phyloP scores from a whole-genome alignment of 2,113 vertebrate genomes.

The Pithys albifrons region DNA sequence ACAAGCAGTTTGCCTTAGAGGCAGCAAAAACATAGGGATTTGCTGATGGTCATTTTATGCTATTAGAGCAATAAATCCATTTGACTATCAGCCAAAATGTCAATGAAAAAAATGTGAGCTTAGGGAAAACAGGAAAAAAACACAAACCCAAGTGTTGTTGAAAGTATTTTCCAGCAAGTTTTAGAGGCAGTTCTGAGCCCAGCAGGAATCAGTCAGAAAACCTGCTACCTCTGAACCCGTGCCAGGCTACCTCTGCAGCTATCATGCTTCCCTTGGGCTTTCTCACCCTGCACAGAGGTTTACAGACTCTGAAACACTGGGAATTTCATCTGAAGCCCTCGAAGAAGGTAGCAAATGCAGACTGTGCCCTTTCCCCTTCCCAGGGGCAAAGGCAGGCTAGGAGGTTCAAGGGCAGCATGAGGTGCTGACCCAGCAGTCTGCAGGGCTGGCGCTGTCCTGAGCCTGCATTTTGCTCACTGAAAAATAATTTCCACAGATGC shows the following conservation, averaged over 20 bases:
- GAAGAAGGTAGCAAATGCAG: background rate
- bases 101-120: background rate
- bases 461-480: background rate
- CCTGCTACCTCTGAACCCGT: background rate
- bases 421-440: background rate
- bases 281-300: background rate
- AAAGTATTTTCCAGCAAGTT: conserved; percentile 33
- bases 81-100: background rate
- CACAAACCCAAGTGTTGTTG: background rate
- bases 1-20: background rate
- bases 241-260: background rate
- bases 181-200: background rate
- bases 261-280: background rate
- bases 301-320: background rate
- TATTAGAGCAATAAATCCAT: conserved; percentile 53
- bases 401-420: background rate
- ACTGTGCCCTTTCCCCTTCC: background rate
- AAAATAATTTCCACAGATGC: background rate
- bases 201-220: background rate
- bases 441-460: rapidly evolving
- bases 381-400: background rate
- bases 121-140: background rate
- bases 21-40: conserved; percentile 1
- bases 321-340: background rate
- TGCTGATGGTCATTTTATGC: conserved; percentile 18